Percentiles rank a stretch among this genome's conserved stretches.
phyloP scores from a whole-genome alignment of 1,140 invertebrate genomes.

The Venustaconcha ellipsiformis region DNA sequence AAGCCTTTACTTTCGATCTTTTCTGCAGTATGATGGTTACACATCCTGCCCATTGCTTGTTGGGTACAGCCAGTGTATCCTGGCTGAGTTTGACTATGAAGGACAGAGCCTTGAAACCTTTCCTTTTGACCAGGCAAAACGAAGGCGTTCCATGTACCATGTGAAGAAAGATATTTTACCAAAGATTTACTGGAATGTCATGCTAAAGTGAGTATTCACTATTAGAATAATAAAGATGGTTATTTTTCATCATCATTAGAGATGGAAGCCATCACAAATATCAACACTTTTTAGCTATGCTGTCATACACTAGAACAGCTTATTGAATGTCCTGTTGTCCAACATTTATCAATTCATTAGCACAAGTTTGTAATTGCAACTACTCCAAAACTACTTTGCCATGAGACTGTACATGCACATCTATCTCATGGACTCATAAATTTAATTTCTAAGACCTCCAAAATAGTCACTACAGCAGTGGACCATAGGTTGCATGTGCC shows the following conservation, averaged over 20 bases:
- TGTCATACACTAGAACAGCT: neutral
- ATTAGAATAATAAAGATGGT: neutral
- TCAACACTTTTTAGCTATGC: neutral
- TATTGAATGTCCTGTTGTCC: no score
- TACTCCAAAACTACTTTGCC: neutral
- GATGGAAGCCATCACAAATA: neutral
- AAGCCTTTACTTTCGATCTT: neutral
- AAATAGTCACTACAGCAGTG: no score
- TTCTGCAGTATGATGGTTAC: slow-evolving; percentile 87
- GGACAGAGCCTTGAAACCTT: slow-evolving; percentile 91
- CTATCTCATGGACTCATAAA: no score
- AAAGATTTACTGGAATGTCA: slow-evolving; percentile 89
- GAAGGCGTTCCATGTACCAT: slow-evolving; percentile 82
- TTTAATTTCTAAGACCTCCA: no score
- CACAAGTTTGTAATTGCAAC: neutral
- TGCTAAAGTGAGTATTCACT: slow-evolving; percentile 78
- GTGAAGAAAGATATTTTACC: slow-evolving; percentile 93
- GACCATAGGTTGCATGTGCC: no score
- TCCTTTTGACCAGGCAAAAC: slow-evolving; percentile 89
- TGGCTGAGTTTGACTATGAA: slow-evolving; percentile 96
- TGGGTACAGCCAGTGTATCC: slow-evolving; percentile 82
- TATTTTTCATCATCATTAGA: no score
- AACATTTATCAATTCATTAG: neutral
- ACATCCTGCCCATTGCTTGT: slow-evolving; percentile 97
- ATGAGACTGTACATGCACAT: no score